Percentiles rank a stretch among this genome's conserved stretches.
These are phyloP conservation scores for Epizoanthus ramosus DNA, from an alignment of 92 coral and sea anemone genomes.

Conservation along the genomic window DNA sequence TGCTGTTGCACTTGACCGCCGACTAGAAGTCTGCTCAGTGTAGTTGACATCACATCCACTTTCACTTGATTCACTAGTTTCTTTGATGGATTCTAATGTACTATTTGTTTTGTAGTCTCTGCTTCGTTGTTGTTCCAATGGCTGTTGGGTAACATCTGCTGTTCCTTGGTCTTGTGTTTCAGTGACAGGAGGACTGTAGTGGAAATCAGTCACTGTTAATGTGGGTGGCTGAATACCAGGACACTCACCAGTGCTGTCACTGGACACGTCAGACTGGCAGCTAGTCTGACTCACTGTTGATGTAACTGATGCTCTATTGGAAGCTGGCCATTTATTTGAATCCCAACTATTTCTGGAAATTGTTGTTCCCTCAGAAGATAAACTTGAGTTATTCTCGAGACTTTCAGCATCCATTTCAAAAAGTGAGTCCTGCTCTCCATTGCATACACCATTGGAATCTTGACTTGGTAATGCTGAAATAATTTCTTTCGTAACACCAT, in stretches of 20 bases:
- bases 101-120: conserved; percentile 53
- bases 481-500: conserved; percentile 61
- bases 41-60: conserved; percentile 11
- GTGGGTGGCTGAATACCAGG: conserved; percentile 45
- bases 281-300: conserved; percentile 63
- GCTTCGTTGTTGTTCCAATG: conserved; percentile 24
- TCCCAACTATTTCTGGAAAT: conserved; percentile 50
- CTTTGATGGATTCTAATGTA: conserved; percentile 66
- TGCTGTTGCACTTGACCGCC: neutral
- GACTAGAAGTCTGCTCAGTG: neutral
- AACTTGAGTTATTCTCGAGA: conserved; percentile 17
- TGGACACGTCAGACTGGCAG: conserved; percentile 57
- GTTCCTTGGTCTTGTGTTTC: conserved; percentile 36
- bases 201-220: conserved; percentile 57
- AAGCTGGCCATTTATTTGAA: conserved; percentile 1
- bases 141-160: conserved; percentile 15
- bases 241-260: conserved; percentile 54
- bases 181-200: conserved; percentile 25
- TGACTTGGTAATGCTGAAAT: conserved; percentile 3
- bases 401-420: conserved; percentile 20
- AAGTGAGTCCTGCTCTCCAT: neutral
- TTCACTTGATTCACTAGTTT: conserved; percentile 59
- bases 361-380: conserved; percentile 20
- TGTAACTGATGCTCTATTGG: conserved; percentile 50
- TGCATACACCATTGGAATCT: conserved; percentile 8